These are phyloP conservation scores for Leuciscus waleckii DNA, from an alignment of 2,797 vertebrate species.

Conservation along the genomic window DNA sequence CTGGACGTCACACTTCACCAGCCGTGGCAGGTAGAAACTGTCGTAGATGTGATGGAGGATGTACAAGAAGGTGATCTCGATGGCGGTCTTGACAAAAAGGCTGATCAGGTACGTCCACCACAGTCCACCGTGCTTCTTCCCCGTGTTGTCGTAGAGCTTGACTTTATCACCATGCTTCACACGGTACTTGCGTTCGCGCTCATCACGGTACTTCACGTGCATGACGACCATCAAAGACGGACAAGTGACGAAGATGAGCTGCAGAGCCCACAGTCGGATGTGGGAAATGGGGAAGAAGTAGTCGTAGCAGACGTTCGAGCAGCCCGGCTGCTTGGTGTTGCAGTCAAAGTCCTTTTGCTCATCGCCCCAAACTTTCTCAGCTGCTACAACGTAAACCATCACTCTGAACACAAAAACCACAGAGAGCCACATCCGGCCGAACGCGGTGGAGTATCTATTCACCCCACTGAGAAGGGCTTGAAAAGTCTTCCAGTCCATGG, in stretches of 20 bases:
- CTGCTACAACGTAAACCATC: constrained; percentile 96
- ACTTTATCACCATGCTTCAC: constrained; percentile 79
- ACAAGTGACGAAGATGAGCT: constrained; percentile 97
- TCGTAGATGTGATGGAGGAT: constrained; percentile 91
- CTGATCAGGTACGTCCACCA: constrained; percentile 99
- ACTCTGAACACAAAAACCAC: constrained; percentile 97
- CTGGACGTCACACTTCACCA: constrained; percentile 86
- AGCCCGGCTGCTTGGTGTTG: constrained; percentile 95
- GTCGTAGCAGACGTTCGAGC: constrained; percentile 94
- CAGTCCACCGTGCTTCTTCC: constrained; percentile 93
- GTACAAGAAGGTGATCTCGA: constrained; percentile 92
- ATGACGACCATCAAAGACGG: constrained; percentile 96
- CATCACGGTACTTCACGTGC: constrained; percentile 94
- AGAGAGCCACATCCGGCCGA: constrained; percentile 94
- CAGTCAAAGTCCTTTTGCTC: constrained; percentile 99
- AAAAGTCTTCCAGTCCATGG: constrained; percentile 98
- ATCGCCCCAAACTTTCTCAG: constrained; percentile 94
- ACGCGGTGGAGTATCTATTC: constrained; percentile 96
- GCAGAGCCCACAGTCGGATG: constrained; percentile 97
- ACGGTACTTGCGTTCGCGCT: constrained; percentile 86
- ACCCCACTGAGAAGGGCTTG: constrained; percentile 92
- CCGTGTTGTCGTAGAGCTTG: constrained; percentile 88
- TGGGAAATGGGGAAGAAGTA: constrained; percentile 95
- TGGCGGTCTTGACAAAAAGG: constrained; percentile 88
- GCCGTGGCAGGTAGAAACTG: constrained; percentile 89